Evolutionary conservation across 1,140 invertebrate genomes (phyloP).

Genomic region (Solenopsis fugax): DNA sequence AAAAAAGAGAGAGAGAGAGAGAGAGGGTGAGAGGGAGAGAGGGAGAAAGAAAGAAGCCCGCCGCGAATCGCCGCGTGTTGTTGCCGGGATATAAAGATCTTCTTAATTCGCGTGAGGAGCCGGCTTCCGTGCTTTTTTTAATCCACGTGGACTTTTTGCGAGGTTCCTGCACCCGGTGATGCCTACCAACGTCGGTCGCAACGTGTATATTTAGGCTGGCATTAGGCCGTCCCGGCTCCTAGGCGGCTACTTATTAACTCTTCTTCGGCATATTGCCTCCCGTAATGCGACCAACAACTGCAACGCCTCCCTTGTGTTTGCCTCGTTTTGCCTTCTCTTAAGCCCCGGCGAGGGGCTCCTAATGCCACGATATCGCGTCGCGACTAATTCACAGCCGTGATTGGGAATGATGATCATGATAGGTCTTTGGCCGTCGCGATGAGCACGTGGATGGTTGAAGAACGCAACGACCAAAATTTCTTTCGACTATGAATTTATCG

Average conservation of each 20-base stretch:
- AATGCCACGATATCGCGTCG: slow-evolving; percentile 48
- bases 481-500: neutral
- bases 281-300: slow-evolving; percentile 69
- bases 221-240: slow-evolving; percentile 73
- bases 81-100: slow-evolving; percentile 57
- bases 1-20: neutral
- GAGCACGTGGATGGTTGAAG: neutral
- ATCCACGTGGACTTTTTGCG: slow-evolving; percentile 70
- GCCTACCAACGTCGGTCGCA: slow-evolving; percentile 53
- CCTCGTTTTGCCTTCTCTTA: slow-evolving; percentile 35
- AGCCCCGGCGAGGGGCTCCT: neutral
- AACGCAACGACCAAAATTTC: neutral
- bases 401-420: slow-evolving; percentile 4
- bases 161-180: slow-evolving; percentile 32
- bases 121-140: slow-evolving; percentile 68
- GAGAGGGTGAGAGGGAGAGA: neutral
- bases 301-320: slow-evolving; percentile 27
- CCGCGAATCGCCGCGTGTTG: slow-evolving; percentile 30
- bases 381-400: slow-evolving; percentile 42
- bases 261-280: slow-evolving; percentile 73
- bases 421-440: neutral
- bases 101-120: slow-evolving; percentile 67
- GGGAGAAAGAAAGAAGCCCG: neutral
- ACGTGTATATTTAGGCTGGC: slow-evolving; percentile 79
- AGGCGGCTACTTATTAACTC: slow-evolving; percentile 78